These are phyloP conservation scores for Agrypnia vestita DNA, from an alignment of 1,140 invertebrate species.

Conservation along the genomic window DNA sequence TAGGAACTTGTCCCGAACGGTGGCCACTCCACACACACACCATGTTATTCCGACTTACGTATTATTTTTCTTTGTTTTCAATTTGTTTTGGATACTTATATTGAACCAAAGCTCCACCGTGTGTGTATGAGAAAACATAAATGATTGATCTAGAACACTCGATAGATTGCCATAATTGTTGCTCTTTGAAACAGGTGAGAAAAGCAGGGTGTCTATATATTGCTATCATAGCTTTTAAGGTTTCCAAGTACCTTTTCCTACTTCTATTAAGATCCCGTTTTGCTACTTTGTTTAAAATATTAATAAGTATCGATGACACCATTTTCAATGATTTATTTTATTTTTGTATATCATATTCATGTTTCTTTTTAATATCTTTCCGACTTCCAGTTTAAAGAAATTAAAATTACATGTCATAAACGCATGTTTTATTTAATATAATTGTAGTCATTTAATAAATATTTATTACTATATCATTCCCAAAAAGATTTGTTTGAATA, in stretches of 20 bases:
- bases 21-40: conserved; percentile 48
- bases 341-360: not conserved
- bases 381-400: no score
- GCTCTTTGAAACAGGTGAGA: conserved; percentile 59
- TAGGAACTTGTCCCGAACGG: conserved; percentile 45
- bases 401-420: no score
- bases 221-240: conserved; percentile 55
- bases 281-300: no score
- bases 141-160: conserved; percentile 51
- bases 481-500: no score
- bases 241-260: conserved; percentile 9
- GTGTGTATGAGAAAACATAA: conserved; percentile 58
- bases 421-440: no score
- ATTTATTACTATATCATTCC: no score
- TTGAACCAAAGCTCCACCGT: conserved; percentile 46
- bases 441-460: no score
- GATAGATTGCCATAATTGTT: conserved; percentile 60
- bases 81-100: conserved; percentile 57
- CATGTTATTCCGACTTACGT: conserved; percentile 39
- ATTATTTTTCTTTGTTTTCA: conserved; percentile 57
- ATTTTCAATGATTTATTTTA: no score
- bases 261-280: not conserved
- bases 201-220: conserved; percentile 60
- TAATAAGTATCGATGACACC: no score
- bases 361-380: not conserved